phyloP scores from a whole-genome alignment of 2,888 invertebrate species.

The Sylvicola fuscatus region DNA sequence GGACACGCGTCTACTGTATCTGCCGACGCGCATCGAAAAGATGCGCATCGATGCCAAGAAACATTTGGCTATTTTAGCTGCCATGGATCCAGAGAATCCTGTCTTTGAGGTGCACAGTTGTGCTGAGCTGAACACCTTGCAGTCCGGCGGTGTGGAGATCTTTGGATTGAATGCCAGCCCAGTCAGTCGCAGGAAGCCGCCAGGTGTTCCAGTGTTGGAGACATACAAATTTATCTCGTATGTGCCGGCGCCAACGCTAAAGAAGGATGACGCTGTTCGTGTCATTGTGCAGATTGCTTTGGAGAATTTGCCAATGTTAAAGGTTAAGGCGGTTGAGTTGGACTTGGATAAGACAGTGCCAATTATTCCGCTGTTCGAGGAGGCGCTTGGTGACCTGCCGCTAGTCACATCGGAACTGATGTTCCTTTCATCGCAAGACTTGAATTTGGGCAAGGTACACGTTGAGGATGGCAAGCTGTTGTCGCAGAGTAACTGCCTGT shows the following conservation, averaged over 20 bases:
- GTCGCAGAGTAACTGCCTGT: constrained; percentile 17
- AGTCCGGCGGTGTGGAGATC: constrained; percentile 58
- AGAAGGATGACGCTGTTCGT: constrained; percentile 30
- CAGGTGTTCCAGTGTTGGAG: constrained; percentile 58
- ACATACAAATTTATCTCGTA: constrained; percentile 53
- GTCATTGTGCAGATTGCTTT: constrained; percentile 45
- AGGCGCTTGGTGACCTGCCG: constrained; percentile 44
- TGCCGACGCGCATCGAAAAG: constrained; percentile 47
- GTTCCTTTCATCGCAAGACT: constrained; percentile 23
- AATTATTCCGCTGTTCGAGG: constrained; percentile 31
- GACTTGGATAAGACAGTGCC: constrained; percentile 29
- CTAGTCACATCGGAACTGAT: constrained; percentile 43
- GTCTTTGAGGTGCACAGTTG: constrained; percentile 18
- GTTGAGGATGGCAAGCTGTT: constrained; percentile 39
- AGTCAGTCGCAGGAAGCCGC: constrained; percentile 43
- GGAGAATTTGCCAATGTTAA: constrained; percentile 44
- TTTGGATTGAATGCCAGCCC: constrained; percentile 49
- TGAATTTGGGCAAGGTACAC: constrained; percentile 22
- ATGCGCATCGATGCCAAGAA: constrained; percentile 44
- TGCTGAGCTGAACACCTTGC: constrained; percentile 18
- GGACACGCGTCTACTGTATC: constrained; percentile 44
- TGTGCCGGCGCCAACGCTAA: constrained; percentile 15
- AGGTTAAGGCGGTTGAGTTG: constrained; percentile 38
- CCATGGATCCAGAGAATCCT: constrained; percentile 16
- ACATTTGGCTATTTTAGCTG: constrained; percentile 31